phyloP scores from a whole-genome alignment of 2,113 vertebrate species.

The Anhinga anhinga region DNA sequence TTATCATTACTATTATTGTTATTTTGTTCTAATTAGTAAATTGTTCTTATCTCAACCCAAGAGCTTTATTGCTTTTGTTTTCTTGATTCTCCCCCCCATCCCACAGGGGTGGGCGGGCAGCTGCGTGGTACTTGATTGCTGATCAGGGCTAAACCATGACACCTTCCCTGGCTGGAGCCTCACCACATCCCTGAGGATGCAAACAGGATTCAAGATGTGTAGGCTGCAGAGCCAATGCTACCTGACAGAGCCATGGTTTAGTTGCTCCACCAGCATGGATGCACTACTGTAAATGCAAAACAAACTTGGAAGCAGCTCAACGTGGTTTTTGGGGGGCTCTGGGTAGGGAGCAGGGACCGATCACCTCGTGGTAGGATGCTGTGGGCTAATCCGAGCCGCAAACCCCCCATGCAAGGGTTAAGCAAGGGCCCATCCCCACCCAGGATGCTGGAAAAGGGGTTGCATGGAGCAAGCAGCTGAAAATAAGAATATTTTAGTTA shows the following conservation, averaged over 20 bases:
- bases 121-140: too few species aligned
- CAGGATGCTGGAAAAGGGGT: not conserved
- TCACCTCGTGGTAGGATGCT: rapidly evolving
- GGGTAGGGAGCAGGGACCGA: not conserved
- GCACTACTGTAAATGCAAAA: not conserved
- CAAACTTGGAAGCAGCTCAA: rapidly evolving
- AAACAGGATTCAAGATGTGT: rapidly evolving
- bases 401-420: rapidly evolving
- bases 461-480: not conserved
- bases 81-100: too few species aligned
- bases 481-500: not conserved
- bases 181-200: not conserved
- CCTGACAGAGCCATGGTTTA: rapidly evolving
- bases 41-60: too few species aligned
- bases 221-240: not conserved
- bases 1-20: too few species aligned
- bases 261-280: not conserved
- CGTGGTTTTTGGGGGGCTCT: rapidly evolving
- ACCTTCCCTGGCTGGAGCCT: not conserved
- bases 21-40: too few species aligned
- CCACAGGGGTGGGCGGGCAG: too few species aligned
- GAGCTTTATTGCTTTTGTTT: too few species aligned
- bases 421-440: not conserved
- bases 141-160: too few species aligned
- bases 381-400: not conserved